These are phyloP conservation scores for Drosophila helvetica DNA, from an alignment of 2,888 invertebrate species.

Conservation along the genomic window DNA sequence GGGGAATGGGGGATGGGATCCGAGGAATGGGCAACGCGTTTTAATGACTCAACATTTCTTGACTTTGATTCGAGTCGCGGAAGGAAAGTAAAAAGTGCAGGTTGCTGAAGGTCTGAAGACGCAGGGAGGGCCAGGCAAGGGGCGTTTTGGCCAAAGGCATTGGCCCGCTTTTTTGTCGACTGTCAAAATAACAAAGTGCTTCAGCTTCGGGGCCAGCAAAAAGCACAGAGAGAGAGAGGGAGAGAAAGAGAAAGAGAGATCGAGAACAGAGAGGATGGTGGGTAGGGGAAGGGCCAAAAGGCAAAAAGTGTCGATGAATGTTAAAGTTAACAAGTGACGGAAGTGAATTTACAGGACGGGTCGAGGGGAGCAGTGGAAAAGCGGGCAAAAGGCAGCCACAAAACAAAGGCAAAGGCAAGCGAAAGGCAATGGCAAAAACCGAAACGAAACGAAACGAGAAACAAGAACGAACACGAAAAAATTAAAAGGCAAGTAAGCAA, in stretches of 20 bases:
- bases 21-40: slow-evolving; percentile 53
- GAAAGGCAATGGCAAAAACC: slow-evolving; percentile 19
- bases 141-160: slow-evolving; percentile 28
- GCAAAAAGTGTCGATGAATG: slow-evolving; percentile 74
- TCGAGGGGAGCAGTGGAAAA: too few relatives aligned
- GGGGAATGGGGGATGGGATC: slow-evolving; percentile 2
- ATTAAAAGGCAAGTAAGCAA: slow-evolving; percentile 66
- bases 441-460: slow-evolving; percentile 18
- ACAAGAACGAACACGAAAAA: slow-evolving; percentile 50
- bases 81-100: slow-evolving; percentile 40
- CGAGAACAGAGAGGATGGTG: neutral
- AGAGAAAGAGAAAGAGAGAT: neutral
- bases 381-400: slow-evolving; percentile 27
- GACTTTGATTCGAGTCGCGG: slow-evolving; percentile 69
- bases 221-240: neutral
- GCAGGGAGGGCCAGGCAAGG: slow-evolving; percentile 3
- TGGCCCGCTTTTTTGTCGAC: slow-evolving; percentile 57
- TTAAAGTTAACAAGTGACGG: slow-evolving; percentile 78
- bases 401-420: slow-evolving; percentile 30
- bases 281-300: slow-evolving; percentile 24
- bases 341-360: slow-evolving; percentile 65
- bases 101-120: slow-evolving; percentile 17
- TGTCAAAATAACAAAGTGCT: slow-evolving; percentile 77
- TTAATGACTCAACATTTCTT: slow-evolving; percentile 75
- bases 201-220: slow-evolving; percentile 41